phyloP scores from a whole-genome alignment of 1,140 invertebrate genomes.

The Melipona quadrifasciata region DNA sequence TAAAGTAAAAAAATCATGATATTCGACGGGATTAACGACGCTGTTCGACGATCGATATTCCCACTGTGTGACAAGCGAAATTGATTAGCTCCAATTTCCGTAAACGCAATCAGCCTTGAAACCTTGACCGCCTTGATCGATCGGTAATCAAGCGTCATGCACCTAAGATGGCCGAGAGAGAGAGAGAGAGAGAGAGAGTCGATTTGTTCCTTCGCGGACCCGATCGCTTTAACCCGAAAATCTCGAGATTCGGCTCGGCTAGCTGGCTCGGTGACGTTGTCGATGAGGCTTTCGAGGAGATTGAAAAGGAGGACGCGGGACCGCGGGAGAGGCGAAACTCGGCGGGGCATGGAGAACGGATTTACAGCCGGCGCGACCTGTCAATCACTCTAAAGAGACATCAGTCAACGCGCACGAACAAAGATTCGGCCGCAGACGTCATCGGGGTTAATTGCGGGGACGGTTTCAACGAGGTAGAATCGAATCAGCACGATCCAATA shows the following conservation, averaged over 20 bases:
- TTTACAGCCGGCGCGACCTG: neutral
- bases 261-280: neutral
- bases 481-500: conserved; percentile 46
- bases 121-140: no score
- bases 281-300: conserved; percentile 23
- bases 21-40: no score
- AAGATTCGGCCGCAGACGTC: conserved; percentile 32
- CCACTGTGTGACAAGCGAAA: no score
- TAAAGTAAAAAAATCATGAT: no score
- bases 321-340: neutral
- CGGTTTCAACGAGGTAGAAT: conserved; percentile 35
- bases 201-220: neutral
- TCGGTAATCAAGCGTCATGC: neutral
- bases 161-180: neutral
- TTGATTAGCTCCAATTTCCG: no score
- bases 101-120: neutral
- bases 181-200: neutral
- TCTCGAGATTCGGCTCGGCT: neutral
- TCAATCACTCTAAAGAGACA: conserved; percentile 41
- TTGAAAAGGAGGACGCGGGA: conserved; percentile 11
- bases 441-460: conserved; percentile 37
- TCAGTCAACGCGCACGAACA: conserved; percentile 34
- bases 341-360: neutral
- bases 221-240: neutral
- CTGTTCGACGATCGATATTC: no score